phyloP scores from a whole-genome alignment of 2,888 invertebrate species.

The Idaea aversata region DNA sequence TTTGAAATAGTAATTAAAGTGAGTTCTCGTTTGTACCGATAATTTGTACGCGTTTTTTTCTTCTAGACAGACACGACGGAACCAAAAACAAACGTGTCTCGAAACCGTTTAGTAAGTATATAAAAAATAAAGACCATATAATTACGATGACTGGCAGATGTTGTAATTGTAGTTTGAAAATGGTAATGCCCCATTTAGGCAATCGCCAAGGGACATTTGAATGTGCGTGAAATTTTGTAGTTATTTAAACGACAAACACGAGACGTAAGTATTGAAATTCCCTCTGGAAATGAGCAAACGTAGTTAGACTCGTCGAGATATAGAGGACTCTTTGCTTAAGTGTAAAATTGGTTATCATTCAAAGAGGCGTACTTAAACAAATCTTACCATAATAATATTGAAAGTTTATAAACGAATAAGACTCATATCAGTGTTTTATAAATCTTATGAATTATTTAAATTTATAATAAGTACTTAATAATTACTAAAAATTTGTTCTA shows the following conservation, averaged over 20 bases:
- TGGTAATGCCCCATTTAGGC: background rate
- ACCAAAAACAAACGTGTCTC: constrained; percentile 4
- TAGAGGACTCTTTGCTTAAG: background rate
- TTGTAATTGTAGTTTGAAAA: constrained; percentile 2
- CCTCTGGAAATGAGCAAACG: background rate
- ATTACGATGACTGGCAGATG: constrained; percentile 4
- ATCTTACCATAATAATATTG: background rate
- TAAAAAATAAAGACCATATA: background rate
- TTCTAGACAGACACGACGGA: constrained; percentile 3
- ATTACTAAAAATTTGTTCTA: background rate
- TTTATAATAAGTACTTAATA: background rate
- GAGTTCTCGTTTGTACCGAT: constrained; percentile 5
- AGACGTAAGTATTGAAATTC: background rate
- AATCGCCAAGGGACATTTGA: background rate
- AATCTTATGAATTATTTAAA: background rate
- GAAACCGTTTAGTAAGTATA: background rate
- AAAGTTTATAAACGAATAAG: background rate
- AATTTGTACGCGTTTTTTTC: constrained; percentile 17
- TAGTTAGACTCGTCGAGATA: background rate
- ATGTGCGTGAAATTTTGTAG: background rate
- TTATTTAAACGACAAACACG: background rate
- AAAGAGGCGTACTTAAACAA: background rate
- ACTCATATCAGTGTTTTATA: background rate
- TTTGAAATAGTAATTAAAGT: constrained; percentile 19
- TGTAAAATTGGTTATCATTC: constrained; percentile 1